Conservation (phyloP, 2,113 vertebrate species). For the Indicator indicator region DNA sequence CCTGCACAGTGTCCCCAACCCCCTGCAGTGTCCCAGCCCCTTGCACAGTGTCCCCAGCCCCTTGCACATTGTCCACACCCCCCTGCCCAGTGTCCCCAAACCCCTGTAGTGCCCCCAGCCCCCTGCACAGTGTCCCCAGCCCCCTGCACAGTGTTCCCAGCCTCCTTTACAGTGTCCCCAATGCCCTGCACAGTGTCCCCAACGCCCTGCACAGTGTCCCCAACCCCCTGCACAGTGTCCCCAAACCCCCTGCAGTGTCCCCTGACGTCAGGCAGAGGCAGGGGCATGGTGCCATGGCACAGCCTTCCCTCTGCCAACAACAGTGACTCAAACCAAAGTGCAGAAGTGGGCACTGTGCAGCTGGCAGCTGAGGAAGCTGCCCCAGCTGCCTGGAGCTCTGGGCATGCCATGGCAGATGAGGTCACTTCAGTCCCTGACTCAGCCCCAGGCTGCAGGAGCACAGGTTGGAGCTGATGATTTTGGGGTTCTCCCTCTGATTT, state of each 20-base stretch:
- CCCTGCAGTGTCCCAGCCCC: too few relatives aligned
- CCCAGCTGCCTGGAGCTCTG: background rate
- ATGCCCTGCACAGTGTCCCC: too few relatives aligned
- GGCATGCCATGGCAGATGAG: background rate
- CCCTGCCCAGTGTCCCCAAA: too few relatives aligned
- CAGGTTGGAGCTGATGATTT: background rate
- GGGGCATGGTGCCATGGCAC: background rate
- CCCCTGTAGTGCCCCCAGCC: too few relatives aligned
- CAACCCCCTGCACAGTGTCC: too few relatives aligned
- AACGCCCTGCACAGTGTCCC: too few relatives aligned
- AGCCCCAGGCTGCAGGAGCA: background rate
- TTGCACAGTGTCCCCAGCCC: too few relatives aligned
- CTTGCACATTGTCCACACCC: too few relatives aligned
- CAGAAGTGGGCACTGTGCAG: background rate
- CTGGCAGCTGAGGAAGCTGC: background rate
- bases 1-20: background rate
- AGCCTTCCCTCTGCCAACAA: background rate
- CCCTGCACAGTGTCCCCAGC: background rate
- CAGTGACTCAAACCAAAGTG: background rate
- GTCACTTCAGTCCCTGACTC: background rate
- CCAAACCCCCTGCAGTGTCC: background rate
- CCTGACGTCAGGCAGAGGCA: accelerated
- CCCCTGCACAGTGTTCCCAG: background rate
- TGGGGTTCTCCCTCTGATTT: constrained; percentile 4
- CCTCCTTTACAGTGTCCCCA: too few relatives aligned